Base-by-base conservation (phyloP, 1,140 invertebrate species). In the Procambarus clarkii region DNA sequence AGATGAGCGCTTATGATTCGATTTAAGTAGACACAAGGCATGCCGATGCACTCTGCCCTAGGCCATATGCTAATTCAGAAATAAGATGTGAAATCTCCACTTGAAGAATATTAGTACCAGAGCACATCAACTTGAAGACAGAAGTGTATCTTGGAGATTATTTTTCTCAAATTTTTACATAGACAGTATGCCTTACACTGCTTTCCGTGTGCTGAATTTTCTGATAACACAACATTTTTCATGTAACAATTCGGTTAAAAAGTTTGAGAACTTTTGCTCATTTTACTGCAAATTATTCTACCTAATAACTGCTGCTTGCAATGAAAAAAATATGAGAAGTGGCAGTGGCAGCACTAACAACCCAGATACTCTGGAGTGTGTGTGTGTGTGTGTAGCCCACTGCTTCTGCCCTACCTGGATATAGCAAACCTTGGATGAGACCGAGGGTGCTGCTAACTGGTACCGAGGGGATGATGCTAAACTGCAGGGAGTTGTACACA, bases 401-500 rank as follows among this genome's bases (percentile, higher is more conserved):
- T 48, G n/a, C 48, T 81, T 21, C 79, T 81, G 46, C 79, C 48
- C 79, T 81, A 81, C 79, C 79, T 81, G 79, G 24, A 81, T n/a
- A 81, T 24, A 81, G 9, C 46, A 81, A 54, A 81, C n/a, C 48
- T 50, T 50, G 54, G 79, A 54, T n/a, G 79, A 81, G 48, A 81
- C 79, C 79, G 48, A 81, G 21, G 34, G 45, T n/a, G 48, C 69
- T 48, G 18, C 21, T 64, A 58, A 45, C 44, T 81, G 44, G 45
- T 74, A 58, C n/a, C 64, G 44, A 45, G 77, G 58, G 60, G 8
- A 80, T n/a, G 74, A 58, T 79, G 46, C 76, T 69, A 71, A 86
- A 58, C 60, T 86, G 69, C 60, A 71, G 21, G 8, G 64, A 4
- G n/a, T 34, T 74, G 69, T 74, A 74, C 89, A 74, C 60, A 93